Conservation (phyloP, 2,797 vertebrate species). For the Lithobates pipiens region DNA sequence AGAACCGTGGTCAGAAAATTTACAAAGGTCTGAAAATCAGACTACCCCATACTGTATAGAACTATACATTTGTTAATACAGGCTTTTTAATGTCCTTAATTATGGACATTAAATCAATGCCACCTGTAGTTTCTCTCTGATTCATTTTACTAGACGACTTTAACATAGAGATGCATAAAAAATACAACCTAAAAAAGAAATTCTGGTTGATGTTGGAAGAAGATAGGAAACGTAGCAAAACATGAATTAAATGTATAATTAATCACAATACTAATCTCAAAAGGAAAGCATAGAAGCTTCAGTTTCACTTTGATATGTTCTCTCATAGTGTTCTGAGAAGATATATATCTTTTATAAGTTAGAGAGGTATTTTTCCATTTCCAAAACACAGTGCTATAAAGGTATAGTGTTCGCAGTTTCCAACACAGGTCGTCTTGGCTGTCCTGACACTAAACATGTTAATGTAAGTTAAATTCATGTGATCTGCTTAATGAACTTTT, state of each 20-base stretch:
- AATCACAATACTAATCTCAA: neutral
- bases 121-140: neutral
- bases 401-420: neutral
- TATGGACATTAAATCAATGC: neutral
- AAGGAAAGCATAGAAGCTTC: conserved; percentile 4
- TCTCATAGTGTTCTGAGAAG: neutral
- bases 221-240: conserved; percentile 1
- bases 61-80: neutral
- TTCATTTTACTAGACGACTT: neutral
- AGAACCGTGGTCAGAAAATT: conserved; percentile 17
- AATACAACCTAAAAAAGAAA: conserved; percentile 3
- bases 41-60: neutral
- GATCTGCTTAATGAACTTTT: too few relatives aligned
- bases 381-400: neutral
- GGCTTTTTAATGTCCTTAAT: conserved; percentile 1
- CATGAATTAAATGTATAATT: conserved; percentile 14
- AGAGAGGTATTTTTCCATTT: neutral
- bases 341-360: neutral
- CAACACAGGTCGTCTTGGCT: neutral
- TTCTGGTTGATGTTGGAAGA: conserved; percentile 27
- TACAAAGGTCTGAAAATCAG: neutral
- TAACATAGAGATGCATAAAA: conserved; percentile 4
- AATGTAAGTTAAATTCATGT: too few relatives aligned
- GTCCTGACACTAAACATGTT: neutral
- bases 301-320: conserved; percentile 15